Evolutionary conservation across 2,113 vertebrate species (phyloP).

Genomic region (Cheilinus undulatus): DNA sequence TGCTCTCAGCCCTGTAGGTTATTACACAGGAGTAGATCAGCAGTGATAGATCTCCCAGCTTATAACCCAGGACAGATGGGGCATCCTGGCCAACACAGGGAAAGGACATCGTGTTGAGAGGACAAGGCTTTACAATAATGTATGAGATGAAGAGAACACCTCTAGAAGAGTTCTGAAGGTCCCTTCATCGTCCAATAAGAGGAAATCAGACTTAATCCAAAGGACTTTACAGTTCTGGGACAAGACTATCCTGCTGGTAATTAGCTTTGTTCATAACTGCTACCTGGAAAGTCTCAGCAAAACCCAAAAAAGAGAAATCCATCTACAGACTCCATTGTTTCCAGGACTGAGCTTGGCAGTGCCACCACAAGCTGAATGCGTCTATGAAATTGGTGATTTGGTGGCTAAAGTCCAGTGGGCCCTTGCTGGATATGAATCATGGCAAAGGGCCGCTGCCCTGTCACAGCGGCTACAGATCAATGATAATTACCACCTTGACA

Average conservation of each 20-base stretch:
- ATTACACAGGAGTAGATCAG: slow-evolving; percentile 32
- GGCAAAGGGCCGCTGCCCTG: slow-evolving; percentile 89
- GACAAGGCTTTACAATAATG: background rate
- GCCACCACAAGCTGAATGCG: slow-evolving; percentile 44
- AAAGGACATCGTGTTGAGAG: slow-evolving; percentile 15
- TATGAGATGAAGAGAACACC: slow-evolving; percentile 13
- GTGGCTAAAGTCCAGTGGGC: slow-evolving; percentile 70
- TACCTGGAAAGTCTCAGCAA: slow-evolving; percentile 11
- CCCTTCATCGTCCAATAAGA: background rate
- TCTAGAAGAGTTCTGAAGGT: background rate
- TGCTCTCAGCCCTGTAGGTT: too few species aligned
- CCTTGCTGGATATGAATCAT: slow-evolving; percentile 91
- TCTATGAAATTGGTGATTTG: slow-evolving; percentile 62
- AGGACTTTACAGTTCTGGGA: background rate
- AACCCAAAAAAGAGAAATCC: slow-evolving; percentile 26
- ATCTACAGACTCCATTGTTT: slow-evolving; percentile 51
- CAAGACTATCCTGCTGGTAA: slow-evolving; percentile 19
- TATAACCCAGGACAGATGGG: slow-evolving; percentile 27
- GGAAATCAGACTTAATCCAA: background rate
- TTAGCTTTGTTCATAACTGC: slow-evolving; percentile 29
- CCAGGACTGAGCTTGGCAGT: slow-evolving; percentile 39
- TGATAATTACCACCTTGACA: slow-evolving; percentile 99
- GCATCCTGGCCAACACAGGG: background rate
- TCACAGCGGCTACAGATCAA: slow-evolving; percentile 94
- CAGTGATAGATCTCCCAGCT: slow-evolving; percentile 39